Percentiles rank a stretch among this genome's conserved stretches.
Conservation (phyloP, 2,797 vertebrate species). For the Notolepis coatsorum region DNA sequence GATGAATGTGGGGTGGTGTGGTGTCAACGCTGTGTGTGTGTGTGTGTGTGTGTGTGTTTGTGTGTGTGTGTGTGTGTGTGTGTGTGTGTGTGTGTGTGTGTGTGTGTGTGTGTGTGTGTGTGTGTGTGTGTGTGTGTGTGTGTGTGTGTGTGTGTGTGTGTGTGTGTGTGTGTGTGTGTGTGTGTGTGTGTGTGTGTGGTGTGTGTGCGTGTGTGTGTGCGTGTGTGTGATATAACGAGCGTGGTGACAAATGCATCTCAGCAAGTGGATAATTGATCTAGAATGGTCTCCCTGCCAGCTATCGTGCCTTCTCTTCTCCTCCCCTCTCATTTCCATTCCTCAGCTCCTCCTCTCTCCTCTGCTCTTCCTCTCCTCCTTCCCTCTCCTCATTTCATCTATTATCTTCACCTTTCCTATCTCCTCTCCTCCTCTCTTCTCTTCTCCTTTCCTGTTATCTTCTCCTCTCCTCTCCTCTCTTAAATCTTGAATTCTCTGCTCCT, state of each 20-base stretch:
- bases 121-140: conserved; percentile 1
- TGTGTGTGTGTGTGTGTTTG: background rate
- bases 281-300: conserved; percentile 37
- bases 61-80: background rate
- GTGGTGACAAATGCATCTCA: conserved; percentile 49
- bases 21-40: too few species aligned
- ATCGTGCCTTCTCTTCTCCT: conserved; percentile 33
- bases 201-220: conserved; percentile 11
- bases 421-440: too few species aligned
- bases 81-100: background rate
- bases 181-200: conserved; percentile 11
- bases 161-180: conserved; percentile 6
- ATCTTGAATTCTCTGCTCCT: too few species aligned
- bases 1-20: conserved; percentile 53
- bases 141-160: background rate
- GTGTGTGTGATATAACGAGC: background rate
- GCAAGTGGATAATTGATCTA: conserved; percentile 49
- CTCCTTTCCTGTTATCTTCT: too few species aligned
- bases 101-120: background rate
- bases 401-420: too few species aligned
- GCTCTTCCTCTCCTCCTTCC: background rate
- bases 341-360: background rate
- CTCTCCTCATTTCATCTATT: too few species aligned
- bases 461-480: too few species aligned
- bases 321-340: conserved; percentile 11